Evolutionary conservation across 2,888 invertebrate genomes (phyloP), one percentile per base, ranked within the genome.

Genomic region (Bibio marci): DNA sequence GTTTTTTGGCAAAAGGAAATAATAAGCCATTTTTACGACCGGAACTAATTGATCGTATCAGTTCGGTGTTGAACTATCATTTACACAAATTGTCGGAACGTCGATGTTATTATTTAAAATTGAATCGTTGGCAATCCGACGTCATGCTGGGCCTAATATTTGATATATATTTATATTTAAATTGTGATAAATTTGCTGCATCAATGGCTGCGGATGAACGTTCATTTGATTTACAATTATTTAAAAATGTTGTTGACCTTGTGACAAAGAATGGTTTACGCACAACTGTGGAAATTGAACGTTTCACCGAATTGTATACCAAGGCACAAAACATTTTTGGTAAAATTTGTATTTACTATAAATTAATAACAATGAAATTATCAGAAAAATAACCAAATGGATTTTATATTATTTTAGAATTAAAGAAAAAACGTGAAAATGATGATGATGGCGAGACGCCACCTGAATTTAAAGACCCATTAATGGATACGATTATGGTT

Each of bases 41-140:
- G 2, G 94, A 92, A 65, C 67, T 98, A 45, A 91, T 88, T 32
- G 91, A 91, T 55, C 69, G 94, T 39, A 71, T 98, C 41, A 92
- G 95, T 40, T 91, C 95, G 41, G 97, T 98, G 97, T 71, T 98
- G 48, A 95, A 98, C 65, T 95, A 91, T 62, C 98, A 98, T 66
- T 69, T 98, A 47, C 85, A 88, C 57, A 95, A 97, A 59, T 69
- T 98, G 37, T 94, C 92, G 61, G 94, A 95, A 10, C 82, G 90
- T 35, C 94, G 94, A 64, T 95, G 94, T 67, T 86, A 88, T 63
- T 81, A 80, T 59, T 69, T 92, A 44, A 90, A 90, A 69, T 94
- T 95, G 61, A 97, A 95, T 60, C 88, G 90, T 11, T 98, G 97
- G 97, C 90, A 95, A 58, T 97, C 97, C 15, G 74, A 90, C 50